Conservation (phyloP, 2,797 vertebrate genomes). For the Pachyuromys duprasi region DNA sequence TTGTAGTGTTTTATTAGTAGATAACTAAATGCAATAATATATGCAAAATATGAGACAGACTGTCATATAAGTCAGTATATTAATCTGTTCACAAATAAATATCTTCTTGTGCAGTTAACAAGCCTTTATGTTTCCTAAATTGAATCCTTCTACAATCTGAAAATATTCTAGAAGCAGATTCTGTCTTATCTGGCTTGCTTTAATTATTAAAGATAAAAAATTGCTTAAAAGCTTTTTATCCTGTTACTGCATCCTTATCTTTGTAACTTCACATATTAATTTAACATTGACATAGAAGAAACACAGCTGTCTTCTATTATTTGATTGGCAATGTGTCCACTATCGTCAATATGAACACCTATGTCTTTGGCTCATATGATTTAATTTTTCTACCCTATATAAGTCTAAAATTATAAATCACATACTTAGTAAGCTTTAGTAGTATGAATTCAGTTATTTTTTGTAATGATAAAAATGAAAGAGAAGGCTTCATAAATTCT, state of each 20-base stretch:
- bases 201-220: slow-evolving; percentile 30
- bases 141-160: background rate
- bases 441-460: background rate
- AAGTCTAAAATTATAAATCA: background rate
- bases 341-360: background rate
- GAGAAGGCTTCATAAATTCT: background rate
- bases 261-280: background rate
- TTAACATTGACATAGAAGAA: slow-evolving; percentile 4
- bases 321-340: background rate
- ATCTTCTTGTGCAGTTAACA: background rate
- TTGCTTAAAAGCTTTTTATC: background rate
- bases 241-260: background rate
- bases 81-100: background rate
- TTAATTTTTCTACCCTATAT: background rate
- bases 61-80: background rate
- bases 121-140: background rate
- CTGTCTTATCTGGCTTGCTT: background rate
- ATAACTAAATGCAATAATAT: slow-evolving; percentile 1
- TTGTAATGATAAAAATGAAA: background rate
- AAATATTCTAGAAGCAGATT: background rate
- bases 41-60: background rate
- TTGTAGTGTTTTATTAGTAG: background rate
- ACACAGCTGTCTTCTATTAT: background rate
- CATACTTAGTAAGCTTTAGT: background rate
- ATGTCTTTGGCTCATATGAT: background rate